phyloP scores from a whole-genome alignment of 1,140 invertebrate species.

The Procambarus clarkii region DNA sequence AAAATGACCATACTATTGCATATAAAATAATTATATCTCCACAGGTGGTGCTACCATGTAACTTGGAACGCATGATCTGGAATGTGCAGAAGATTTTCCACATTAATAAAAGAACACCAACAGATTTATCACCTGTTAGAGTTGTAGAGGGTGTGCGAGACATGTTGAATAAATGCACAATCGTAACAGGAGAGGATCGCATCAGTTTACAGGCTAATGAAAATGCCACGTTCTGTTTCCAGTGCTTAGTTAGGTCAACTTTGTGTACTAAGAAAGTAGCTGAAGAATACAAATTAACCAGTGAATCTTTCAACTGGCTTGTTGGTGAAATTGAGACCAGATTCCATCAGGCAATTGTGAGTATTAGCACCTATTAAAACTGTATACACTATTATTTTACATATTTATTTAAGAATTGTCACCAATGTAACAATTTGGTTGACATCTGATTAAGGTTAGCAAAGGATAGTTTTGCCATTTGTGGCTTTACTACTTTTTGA shows the following conservation, averaged over 20 bases:
- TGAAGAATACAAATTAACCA: conserved; percentile 94
- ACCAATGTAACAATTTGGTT: too few species aligned
- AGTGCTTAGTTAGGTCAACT: conserved; percentile 95
- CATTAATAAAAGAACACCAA: conserved; percentile 94
- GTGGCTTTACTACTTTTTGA: too few species aligned
- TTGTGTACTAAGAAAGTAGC: conserved; percentile 96
- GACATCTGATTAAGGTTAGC: too few species aligned
- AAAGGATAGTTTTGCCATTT: too few species aligned
- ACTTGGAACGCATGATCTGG: conserved; percentile 99
- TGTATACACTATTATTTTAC: too few species aligned
- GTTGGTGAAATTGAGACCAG: conserved; percentile 99
- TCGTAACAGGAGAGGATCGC: conserved; percentile 95
- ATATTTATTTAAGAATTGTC: too few species aligned
- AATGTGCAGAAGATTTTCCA: conserved; percentile 99
- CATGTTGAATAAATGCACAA: conserved; percentile 91
- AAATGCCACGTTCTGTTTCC: conserved; percentile 98
- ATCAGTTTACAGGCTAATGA: conserved; percentile 97
- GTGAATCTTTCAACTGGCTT: conserved; percentile 99
- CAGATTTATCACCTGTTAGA: conserved; percentile 90
- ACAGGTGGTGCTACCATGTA: conserved; percentile 93
- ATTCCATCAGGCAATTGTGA: conserved; percentile 97
- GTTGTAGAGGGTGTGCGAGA: conserved; percentile 84
- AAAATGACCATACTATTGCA: too few species aligned
- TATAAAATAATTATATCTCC: not conserved
- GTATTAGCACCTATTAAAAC: not conserved